Percentiles rank a stretch among this genome's conserved stretches.
These are phyloP conservation scores for Okapia johnstoni DNA, from an alignment of 2,113 vertebrate species.

Conservation along the genomic window DNA sequence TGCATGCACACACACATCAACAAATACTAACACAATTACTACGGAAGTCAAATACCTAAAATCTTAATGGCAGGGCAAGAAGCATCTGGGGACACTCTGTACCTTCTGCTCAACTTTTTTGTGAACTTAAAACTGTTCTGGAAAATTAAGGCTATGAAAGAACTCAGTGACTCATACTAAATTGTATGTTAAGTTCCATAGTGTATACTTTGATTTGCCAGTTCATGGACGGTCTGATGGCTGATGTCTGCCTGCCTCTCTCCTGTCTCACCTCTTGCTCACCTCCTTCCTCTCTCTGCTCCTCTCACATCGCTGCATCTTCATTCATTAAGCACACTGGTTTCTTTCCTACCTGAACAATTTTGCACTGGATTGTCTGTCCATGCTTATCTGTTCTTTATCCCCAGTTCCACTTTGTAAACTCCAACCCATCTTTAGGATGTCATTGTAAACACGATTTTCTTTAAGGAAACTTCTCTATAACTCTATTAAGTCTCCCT, in stretches of 20 bases:
- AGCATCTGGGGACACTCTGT: neutral
- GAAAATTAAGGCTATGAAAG: neutral
- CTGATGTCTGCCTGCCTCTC: neutral
- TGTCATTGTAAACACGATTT: neutral
- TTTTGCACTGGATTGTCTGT: neutral
- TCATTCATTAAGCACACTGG: neutral
- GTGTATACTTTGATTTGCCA: neutral
- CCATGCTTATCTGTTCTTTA: neutral
- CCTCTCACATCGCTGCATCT: neutral
- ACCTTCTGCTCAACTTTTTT: neutral
- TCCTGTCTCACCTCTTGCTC: neutral
- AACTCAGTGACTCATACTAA: neutral
- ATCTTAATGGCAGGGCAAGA: neutral
- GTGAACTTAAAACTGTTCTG: neutral
- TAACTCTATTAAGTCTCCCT: neutral
- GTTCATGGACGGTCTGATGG: neutral
- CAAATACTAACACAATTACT: neutral
- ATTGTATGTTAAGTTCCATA: neutral
- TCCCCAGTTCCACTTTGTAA: neutral
- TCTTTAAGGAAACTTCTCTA: neutral
- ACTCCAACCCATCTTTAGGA: neutral
- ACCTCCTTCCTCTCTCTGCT: neutral
- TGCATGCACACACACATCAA: neutral
- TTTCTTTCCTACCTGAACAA: neutral
- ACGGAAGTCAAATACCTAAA: neutral